Percentiles rank a stretch among this genome's conserved stretches.
Evolutionary conservation across 2,888 invertebrate species (phyloP).

Genomic region (Nebria brevicollis): DNA sequence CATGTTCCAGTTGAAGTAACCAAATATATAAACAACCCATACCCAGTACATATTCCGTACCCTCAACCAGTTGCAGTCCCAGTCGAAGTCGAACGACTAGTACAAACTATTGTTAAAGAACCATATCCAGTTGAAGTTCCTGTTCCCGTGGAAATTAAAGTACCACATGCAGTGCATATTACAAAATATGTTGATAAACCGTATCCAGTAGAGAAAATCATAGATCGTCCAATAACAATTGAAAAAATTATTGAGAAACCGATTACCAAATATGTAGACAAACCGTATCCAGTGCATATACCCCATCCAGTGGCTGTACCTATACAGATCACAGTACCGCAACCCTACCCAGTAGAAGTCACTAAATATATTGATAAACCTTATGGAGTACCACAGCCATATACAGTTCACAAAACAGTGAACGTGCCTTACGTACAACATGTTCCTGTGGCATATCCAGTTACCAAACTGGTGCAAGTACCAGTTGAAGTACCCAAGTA

Average conservation of each 20-base stretch:
- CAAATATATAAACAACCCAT: conserved; percentile 50
- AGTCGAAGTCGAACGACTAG: conserved; percentile 56
- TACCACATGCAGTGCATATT: conserved; percentile 51
- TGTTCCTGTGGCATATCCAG: conserved; percentile 48
- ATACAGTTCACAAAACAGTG: conserved; percentile 54
- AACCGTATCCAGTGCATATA: conserved; percentile 59
- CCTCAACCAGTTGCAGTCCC: conserved; percentile 51
- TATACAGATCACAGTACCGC: conserved; percentile 49
- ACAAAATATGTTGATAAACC: conserved; percentile 64
- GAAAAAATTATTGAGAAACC: conserved; percentile 64
- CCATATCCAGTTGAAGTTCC: conserved; percentile 64
- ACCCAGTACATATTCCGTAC: conserved; percentile 60
- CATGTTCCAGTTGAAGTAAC: conserved; percentile 53
- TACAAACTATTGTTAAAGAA: conserved; percentile 56
- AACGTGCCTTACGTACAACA: conserved; percentile 55
- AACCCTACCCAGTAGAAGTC: conserved; percentile 52
- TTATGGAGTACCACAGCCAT: conserved; percentile 49
- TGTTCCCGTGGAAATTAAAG: conserved; percentile 54
- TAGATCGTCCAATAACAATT: conserved; percentile 68
- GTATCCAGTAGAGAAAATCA: conserved; percentile 67
- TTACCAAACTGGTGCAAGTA: conserved; percentile 42
- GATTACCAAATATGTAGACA: conserved; percentile 49
- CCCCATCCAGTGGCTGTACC: conserved; percentile 61
- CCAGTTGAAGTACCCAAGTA: conserved; percentile 49
- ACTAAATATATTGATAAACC: conserved; percentile 50